These are phyloP conservation scores for Ceryle rudis DNA, from an alignment of 2,797 vertebrate genomes.

Conservation along the genomic window DNA sequence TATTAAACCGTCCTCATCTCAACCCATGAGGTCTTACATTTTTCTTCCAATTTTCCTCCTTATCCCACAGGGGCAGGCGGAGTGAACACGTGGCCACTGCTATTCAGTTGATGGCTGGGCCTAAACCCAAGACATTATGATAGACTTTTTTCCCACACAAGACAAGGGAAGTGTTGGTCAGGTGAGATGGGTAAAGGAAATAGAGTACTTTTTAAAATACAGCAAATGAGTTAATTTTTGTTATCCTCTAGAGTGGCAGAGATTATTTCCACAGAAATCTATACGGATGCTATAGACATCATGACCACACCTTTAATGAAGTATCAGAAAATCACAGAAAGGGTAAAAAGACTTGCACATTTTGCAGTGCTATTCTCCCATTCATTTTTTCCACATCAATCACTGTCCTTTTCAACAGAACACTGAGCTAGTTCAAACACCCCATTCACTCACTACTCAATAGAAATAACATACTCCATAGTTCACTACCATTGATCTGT, in stretches of 20 bases:
- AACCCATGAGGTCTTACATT: too few relatives aligned
- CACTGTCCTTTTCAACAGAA: slow-evolving; percentile 20
- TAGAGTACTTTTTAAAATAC: neutral
- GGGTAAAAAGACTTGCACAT: neutral
- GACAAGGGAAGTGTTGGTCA: neutral
- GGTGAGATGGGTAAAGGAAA: neutral
- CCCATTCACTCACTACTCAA: slow-evolving; percentile 12
- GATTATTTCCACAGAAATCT: neutral
- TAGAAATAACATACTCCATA: slow-evolving; percentile 3
- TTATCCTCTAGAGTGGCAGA: neutral
- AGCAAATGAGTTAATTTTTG: neutral
- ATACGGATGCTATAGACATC: neutral
- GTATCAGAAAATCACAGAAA: neutral
- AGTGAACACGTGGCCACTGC: neutral
- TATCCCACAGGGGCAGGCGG: too few relatives aligned
- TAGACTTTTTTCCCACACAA: neutral
- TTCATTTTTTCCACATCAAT: slow-evolving; percentile 44
- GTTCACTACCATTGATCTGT: slow-evolving; percentile 34
- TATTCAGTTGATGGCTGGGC: neutral
- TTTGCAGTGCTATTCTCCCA: neutral
- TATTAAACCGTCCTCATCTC: too few relatives aligned
- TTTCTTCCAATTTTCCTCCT: too few relatives aligned
- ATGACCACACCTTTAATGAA: neutral
- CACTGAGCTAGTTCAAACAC: neutral
- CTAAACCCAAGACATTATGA: neutral